These are phyloP conservation scores for Canis aureus DNA, from an alignment of 2,113 vertebrate species.

Conservation along the genomic window DNA sequence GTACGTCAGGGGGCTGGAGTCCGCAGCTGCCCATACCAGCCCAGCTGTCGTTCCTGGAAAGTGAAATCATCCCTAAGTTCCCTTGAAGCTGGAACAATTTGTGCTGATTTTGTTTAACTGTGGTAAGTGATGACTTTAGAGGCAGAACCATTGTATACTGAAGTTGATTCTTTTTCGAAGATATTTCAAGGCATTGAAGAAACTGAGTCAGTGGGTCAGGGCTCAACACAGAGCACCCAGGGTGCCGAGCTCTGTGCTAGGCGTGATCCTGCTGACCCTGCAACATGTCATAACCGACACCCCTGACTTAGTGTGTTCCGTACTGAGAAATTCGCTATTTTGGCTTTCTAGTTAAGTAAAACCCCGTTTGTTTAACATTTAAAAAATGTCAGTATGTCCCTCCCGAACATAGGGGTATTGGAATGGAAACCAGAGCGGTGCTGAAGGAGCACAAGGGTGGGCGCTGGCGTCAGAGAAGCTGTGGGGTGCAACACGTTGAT, in stretches of 20 bases:
- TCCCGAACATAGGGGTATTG: background rate
- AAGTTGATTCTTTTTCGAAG: constrained; percentile 20
- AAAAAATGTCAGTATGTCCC: background rate
- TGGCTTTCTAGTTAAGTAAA: background rate
- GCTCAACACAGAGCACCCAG: background rate
- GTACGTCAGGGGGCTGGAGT: rapidly evolving
- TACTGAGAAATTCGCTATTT: background rate
- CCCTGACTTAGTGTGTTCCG: background rate
- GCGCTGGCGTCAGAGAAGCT: background rate
- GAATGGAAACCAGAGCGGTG: background rate
- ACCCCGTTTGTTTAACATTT: background rate
- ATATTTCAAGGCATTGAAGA: background rate
- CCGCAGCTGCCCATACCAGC: background rate
- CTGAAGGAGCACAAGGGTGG: too few relatives aligned
- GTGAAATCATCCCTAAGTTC: background rate
- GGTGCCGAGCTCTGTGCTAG: background rate
- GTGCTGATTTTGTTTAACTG: constrained; percentile 31
- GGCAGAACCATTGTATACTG: background rate
- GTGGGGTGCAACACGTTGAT: background rate
- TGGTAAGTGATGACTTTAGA: background rate
- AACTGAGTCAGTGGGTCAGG: background rate
- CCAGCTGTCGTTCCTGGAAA: background rate
- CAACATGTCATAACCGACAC: background rate
- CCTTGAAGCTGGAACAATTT: background rate
- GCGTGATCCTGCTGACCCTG: background rate